phyloP scores from a whole-genome alignment of 2,888 invertebrate species.

The Apamea epomidion region DNA sequence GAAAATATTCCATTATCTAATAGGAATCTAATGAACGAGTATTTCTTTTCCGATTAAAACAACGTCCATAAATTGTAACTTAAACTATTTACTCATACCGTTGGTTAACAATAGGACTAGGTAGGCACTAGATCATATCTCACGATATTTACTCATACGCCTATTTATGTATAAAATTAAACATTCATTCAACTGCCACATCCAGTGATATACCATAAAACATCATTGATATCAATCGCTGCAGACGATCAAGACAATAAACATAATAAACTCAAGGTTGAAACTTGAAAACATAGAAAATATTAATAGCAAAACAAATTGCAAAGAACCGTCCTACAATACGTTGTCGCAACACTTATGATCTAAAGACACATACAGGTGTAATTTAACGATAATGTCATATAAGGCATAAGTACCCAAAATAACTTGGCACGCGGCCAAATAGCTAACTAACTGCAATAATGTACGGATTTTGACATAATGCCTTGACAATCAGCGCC shows the following conservation, averaged over 20 bases:
- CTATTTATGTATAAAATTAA: constrained; percentile 13
- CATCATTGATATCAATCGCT: constrained; percentile 60
- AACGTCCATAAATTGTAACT: constrained; percentile 17
- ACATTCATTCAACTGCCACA: constrained; percentile 59
- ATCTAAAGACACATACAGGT: constrained; percentile 71
- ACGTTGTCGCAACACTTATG: constrained; percentile 71
- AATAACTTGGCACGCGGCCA: not conserved
- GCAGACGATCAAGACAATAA: constrained; percentile 78
- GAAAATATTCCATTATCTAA: constrained; percentile 36
- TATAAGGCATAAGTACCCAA: constrained; percentile 50
- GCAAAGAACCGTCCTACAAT: constrained; percentile 67
- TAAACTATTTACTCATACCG: not conserved
- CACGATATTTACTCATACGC: not conserved
- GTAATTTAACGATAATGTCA: constrained; percentile 80
- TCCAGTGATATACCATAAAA: constrained; percentile 53
- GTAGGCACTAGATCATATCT: constrained; percentile 7
- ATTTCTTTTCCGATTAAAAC: constrained; percentile 16
- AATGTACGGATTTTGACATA: not conserved
- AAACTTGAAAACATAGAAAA: constrained; percentile 76
- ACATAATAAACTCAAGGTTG: constrained; percentile 84
- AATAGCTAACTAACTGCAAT: constrained; percentile 7
- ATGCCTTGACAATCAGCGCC: constrained; percentile 13
- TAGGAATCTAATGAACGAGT: constrained; percentile 4
- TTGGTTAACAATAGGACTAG: constrained; percentile 12
- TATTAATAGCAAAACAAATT: constrained; percentile 77